Evolutionary conservation across 2,888 invertebrate species (phyloP).

Genomic region (Leucania comma): DNA sequence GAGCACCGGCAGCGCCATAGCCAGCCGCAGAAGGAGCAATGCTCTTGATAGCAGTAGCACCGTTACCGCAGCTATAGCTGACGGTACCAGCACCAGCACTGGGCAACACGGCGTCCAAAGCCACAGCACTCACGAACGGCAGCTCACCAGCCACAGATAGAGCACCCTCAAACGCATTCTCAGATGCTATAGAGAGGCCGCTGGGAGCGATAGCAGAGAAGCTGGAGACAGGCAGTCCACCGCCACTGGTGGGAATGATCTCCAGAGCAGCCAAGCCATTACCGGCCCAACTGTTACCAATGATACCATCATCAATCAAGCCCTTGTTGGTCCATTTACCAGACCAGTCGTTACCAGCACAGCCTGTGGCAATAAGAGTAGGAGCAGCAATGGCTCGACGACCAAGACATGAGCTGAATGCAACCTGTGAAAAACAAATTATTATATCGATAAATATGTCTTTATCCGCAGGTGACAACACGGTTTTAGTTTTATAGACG

Average conservation of each 20-base stretch:
- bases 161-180: constrained; percentile 53
- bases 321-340: constrained; percentile 1
- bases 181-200: constrained; percentile 53
- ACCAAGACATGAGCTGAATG: constrained; percentile 2
- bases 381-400: neutral
- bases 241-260: constrained; percentile 52
- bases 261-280: constrained; percentile 27
- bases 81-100: constrained; percentile 42
- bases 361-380: constrained; percentile 4
- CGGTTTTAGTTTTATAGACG: no score
- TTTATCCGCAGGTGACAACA: no score
- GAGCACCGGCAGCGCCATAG: constrained; percentile 19
- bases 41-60: constrained; percentile 41
- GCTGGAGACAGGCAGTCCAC: constrained; percentile 50
- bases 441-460: neutral
- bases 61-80: constrained; percentile 46
- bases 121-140: constrained; percentile 50
- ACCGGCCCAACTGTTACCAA: constrained; percentile 10
- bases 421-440: neutral
- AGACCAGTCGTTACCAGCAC: neutral
- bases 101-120: constrained; percentile 30
- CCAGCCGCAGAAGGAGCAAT: constrained; percentile 24
- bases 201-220: constrained; percentile 41
- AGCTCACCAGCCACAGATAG: constrained; percentile 46
- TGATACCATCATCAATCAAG: constrained; percentile 6